These are phyloP conservation scores for Sebastolobus altivelis DNA, from an alignment of 2,797 vertebrate genomes.

Conservation along the genomic window DNA sequence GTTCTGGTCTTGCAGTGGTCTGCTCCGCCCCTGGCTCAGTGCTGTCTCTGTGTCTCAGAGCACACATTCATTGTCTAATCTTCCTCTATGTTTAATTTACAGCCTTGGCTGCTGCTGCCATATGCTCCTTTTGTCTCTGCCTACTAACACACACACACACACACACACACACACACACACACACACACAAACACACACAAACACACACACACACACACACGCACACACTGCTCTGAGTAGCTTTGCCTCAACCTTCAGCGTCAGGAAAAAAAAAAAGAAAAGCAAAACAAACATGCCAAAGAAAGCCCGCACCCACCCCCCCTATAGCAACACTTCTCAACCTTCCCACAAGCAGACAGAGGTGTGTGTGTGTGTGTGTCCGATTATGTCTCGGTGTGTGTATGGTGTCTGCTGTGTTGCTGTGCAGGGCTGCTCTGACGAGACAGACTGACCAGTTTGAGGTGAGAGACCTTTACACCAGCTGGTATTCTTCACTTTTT, in stretches of 20 bases:
- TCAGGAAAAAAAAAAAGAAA: constrained; percentile 38
- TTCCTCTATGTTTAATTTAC: constrained; percentile 94
- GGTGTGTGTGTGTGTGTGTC: constrained; percentile 56
- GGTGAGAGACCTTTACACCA: constrained; percentile 60
- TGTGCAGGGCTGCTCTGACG: constrained; percentile 49
- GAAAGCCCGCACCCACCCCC: constrained; percentile 40
- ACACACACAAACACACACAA: constrained; percentile 36
- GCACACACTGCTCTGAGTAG: constrained; percentile 33
- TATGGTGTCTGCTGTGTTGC: constrained; percentile 22
- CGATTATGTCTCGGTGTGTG: constrained; percentile 54
- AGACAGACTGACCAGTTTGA: constrained; percentile 62
- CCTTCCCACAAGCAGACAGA: constrained; percentile 57
- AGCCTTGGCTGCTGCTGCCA: constrained; percentile 88
- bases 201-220: constrained; percentile 34
- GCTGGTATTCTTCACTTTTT: constrained; percentile 14
- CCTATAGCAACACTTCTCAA: constrained; percentile 53
- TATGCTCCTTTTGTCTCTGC: constrained; percentile 90
- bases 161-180: constrained; percentile 18
- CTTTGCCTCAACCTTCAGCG: constrained; percentile 52
- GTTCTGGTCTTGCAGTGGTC: constrained; percentile 62
- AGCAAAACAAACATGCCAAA: constrained; percentile 70
- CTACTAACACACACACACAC: constrained; percentile 48
- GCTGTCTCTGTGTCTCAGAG: constrained; percentile 85
- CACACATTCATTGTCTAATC: constrained; percentile 93
- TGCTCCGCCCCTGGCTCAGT: constrained; percentile 74